phyloP scores from a whole-genome alignment of 2,113 vertebrate genomes.

The Tichodroma muraria region DNA sequence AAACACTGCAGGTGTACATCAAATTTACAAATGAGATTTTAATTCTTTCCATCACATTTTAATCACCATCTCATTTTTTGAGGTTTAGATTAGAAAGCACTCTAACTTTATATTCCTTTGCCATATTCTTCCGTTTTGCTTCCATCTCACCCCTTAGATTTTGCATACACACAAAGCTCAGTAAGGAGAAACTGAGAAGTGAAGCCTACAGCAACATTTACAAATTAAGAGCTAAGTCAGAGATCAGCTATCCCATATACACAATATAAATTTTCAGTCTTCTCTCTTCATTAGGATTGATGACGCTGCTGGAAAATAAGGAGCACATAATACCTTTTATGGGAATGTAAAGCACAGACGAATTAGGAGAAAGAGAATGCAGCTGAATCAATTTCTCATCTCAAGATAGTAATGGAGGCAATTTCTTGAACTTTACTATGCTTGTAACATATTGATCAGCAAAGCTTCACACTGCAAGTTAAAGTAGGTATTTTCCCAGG shows the following conservation, averaged over 20 bases:
- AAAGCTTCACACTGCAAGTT: not conserved
- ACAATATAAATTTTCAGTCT: not conserved
- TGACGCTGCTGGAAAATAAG: slow-evolving; percentile 28
- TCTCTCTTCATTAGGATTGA: slow-evolving; percentile 42
- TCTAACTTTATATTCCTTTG: not conserved
- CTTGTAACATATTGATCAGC: slow-evolving; percentile 42
- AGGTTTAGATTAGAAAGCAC: not conserved
- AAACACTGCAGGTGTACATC: not conserved
- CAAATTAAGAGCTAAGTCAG: slow-evolving; percentile 34
- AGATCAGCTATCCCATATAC: not conserved
- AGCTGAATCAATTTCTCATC: slow-evolving; percentile 62
- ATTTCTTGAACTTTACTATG: slow-evolving; percentile 49
- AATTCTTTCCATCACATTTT: not conserved
- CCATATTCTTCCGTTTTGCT: not conserved
- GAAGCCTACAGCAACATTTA: not conserved
- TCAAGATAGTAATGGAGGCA: slow-evolving; percentile 42
- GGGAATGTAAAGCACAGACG: slow-evolving; percentile 5
- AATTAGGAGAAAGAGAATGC: slow-evolving; percentile 34
- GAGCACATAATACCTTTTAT: slow-evolving; percentile 38
- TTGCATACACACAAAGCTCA: not conserved
- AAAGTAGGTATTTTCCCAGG: not conserved
- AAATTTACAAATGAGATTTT: not conserved
- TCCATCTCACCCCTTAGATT: not conserved
- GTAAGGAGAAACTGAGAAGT: not conserved
- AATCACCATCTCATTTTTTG: not conserved